Evolutionary conservation across 2,888 invertebrate genomes (phyloP), one percentile per base, ranked within the genome.

Genomic region (Parnassius mnemosyne): DNA sequence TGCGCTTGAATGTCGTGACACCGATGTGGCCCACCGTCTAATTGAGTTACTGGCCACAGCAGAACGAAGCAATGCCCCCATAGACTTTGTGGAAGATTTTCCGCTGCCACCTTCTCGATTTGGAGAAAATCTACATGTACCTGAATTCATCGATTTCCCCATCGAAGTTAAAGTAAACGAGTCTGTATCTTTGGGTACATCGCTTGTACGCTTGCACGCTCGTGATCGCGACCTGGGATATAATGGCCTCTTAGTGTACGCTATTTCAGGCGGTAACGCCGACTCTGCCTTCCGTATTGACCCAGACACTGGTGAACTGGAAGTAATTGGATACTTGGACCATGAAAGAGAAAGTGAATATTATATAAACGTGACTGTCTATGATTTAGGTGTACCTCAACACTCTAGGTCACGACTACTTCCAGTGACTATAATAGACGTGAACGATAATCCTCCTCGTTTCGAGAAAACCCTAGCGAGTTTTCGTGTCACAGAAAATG

Each of bases 381-480:
- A 95, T 81, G 98, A 98, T 84, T 91, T 96, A 50, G 98, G 98
- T 0, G 93, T 93, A 65, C 97, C 97, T 0, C 96, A 95, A 71
- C 96, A 96, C 77, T 94, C 95, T 0, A 92, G 94, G 0, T 97
- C 96, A 0, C 94, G 95, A 66, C 92, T 96, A 70, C 89, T 96
- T 12, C 95, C 96, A 3, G 94, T 98, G 55, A 95, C 94, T 3
- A 94, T 98, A 9, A 87, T 96, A 16, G 98, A 98, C 82, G 95
- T 96, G 2, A 98, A 98, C 83, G 98, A 98, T 83, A 98, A 98
- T 83, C 93, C 95, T 3, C 99, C 99, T 0, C 94, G 94, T 69
- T 97, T 99, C 79, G 95, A 95, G 72, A 95, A 96, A 77, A 89
- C 95, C 0, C 85, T 96, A 49, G 96, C 97, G 0, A 96, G 95